These are phyloP conservation scores for Peromyscus attwateri DNA, from an alignment of 2,797 vertebrate species.

Conservation along the genomic window DNA sequence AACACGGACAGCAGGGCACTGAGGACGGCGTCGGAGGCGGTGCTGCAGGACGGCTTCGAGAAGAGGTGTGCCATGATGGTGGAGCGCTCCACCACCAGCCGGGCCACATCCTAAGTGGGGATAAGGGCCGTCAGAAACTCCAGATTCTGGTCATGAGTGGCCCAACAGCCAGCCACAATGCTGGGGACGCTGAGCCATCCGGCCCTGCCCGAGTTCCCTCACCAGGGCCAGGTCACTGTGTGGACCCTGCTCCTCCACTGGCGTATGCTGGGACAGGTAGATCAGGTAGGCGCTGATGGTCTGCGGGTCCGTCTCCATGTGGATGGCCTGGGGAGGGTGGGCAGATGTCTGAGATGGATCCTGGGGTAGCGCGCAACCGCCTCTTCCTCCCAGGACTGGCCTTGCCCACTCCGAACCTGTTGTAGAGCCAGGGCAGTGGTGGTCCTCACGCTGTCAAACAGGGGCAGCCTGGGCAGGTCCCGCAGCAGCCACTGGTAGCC, in stretches of 20 bases:
- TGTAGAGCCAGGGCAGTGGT: conserved; percentile 96
- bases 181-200: not conserved
- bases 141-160: not conserved
- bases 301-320: conserved; percentile 98
- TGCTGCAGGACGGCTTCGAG: conserved; percentile 93
- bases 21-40: conserved; percentile 94
- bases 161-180: not conserved
- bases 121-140: not conserved
- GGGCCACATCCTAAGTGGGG: conserved; percentile 93
- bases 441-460: conserved; percentile 95
- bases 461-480: conserved; percentile 95
- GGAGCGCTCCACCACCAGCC: conserved; percentile 97
- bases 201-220: conserved; percentile 71
- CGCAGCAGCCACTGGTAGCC: conserved; percentile 97
- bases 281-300: conserved; percentile 98
- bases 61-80: conserved; percentile 99
- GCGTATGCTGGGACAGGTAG: conserved; percentile 97
- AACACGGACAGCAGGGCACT: conserved; percentile 95
- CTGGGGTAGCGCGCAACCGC: fast-evolving
- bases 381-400: fast-evolving
- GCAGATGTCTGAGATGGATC: fast-evolving
- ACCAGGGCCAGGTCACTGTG: conserved; percentile 98
- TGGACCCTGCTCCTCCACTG: conserved; percentile 95
- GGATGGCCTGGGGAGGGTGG: conserved; percentile 92
- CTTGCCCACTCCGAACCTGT: conserved; percentile 90